Base-by-base conservation (phyloP, 2,797 vertebrate species). In the Aplochiton taeniatus region DNA sequence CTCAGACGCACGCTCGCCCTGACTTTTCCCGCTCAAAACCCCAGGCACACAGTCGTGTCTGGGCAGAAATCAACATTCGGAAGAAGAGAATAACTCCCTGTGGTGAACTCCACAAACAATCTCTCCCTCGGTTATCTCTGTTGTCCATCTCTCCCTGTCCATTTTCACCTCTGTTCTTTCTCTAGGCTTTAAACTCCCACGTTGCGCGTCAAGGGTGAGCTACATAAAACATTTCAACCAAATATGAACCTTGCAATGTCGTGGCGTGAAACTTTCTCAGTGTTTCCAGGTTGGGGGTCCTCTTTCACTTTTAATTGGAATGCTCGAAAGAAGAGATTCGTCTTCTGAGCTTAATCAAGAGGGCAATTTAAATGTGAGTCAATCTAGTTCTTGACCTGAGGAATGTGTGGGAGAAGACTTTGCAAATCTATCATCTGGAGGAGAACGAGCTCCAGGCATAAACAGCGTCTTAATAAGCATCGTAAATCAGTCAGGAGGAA, bases 401-500 rank as follows among this genome's bases (percentile, higher is more conserved):
- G 63, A 83, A 78, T 66, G 76, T 67, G 71, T 46, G 72, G 70
- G 72, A 80, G 82, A 70, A 73, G 65, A 62, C 70, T 75, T 85
- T 85, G 81, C 79, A 89, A 76, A 79, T 81, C 79, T 85, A 80
- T 81, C 85, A 87, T 89, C 85, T 85, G 64, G 74, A 71, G 76
- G 73, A 63, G 68, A 72, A 83, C 77, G 77, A 70, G 88, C 88
- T 89, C 70, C 76, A 64, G 86, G 88, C 87, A 90, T 87, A 89
- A 86, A 88, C 86, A 87, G 64, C 80, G 74, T 52, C 60, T 76
- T 87, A 89, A 88, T 87, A 87, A 87, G 82, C 76, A 69, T 87
- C 72, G 49, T 89, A 88, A 87, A 89, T 88, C 88, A 87, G 55
- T 42, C 43, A 42, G 55, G 42, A 41, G 8, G 14, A 12, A 9